Evolutionary conservation across 2,113 vertebrate genomes (phyloP), one percentile per base, ranked within the genome.

Genomic region (Zapornia atra): DNA sequence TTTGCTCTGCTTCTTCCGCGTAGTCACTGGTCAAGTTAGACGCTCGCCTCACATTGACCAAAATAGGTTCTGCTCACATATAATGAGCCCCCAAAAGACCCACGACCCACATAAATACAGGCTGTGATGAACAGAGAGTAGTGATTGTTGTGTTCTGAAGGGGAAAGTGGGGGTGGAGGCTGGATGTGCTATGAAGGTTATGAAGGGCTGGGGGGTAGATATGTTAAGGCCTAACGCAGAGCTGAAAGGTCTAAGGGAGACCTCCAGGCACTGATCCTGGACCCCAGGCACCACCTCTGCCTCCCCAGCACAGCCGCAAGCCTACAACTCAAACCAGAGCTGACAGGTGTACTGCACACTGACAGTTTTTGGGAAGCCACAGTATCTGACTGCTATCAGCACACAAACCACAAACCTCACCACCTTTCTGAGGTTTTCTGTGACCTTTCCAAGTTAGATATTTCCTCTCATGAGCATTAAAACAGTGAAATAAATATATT

Each of bases 41-140:
- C 65, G 17, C 24, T 48, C 12, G 29, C 17, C n/a, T 54, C 40
- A 6, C 8, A 26, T 4, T 28, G 50, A 69, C 17, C 0, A 0
- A 54, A 54, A 46, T 24, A 50, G 40, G 20, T 76, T 40, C 14
- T 42, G 18, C 20, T 86, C 3, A 51, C 20, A n/a, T 2, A 19
- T 25, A 63, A 20, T 7, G 4, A 19, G 6, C 38, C 9, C 33
- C 34, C 17, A 38, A 21, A 90, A 51, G 63, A 80, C 16, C 10
- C 25, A 40, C 36, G 64, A n/a, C 2, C 15, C 33, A 38, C 38
- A 38, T 54, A 42, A 48, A n/a, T 12, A 42, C 4, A 38, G 38
- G 7, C 11, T 72, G 40, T 77, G 46, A 72, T 11, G 9, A 12
- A 40, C 16, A 54, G 18, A 44, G 12, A 46, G 12, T 34, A 57